Base-by-base conservation (phyloP, 1,140 invertebrate genomes). In the Leptinotarsa texana region DNA sequence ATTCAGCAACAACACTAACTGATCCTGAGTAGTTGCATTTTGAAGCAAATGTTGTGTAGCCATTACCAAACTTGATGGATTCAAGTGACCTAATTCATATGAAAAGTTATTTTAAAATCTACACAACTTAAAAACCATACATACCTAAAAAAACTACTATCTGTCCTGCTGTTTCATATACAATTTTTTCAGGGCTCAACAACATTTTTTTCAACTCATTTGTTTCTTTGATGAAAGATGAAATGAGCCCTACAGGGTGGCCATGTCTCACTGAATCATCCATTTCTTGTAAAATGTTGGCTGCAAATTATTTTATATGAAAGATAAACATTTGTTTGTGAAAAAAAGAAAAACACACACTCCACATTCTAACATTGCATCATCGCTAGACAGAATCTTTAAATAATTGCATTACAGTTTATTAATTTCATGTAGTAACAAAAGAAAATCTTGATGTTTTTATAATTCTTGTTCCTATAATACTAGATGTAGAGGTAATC, bases 141-240 rank as follows among this genome's bases (percentile, higher is more conserved):
- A 86, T 82, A 88, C 89, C 84, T 67, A 89, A 87, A 79, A 88
- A 85, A 74, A 89, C 87, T 65, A 89, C 83, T 69, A 90, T 84
- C 79, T 87, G 83, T 24, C 86, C 85, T 11, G 88, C 82, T 62
- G 87, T 86, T 82, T 88, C 86, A 70, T 86, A 86, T 69, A 87
- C 85, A 48, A 89, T 76, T 73, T 74, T 78, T 49, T 81, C 78
- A 13, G 78, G 63, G 77, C 69, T 78, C 11, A 85, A 66, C 18
- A 85, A 75, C 67, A 84, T 78, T 48, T 78, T 75, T 65, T 84
- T 77, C 5, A 85, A 73, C 63, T 84, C 79, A 13, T 75, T 51
- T 17, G 81, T 74, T 66, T 84, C 82, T 63, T 81, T 79, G 3
- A 74, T 74, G 47, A 80, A 80, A 17, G 81, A 84, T 69, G 80